A percentile compares a stretch with the other conserved stretches of the same genome.
Evolutionary conservation across 2,888 invertebrate species (phyloP).

Genomic region (Drosophila kanekoi): DNA sequence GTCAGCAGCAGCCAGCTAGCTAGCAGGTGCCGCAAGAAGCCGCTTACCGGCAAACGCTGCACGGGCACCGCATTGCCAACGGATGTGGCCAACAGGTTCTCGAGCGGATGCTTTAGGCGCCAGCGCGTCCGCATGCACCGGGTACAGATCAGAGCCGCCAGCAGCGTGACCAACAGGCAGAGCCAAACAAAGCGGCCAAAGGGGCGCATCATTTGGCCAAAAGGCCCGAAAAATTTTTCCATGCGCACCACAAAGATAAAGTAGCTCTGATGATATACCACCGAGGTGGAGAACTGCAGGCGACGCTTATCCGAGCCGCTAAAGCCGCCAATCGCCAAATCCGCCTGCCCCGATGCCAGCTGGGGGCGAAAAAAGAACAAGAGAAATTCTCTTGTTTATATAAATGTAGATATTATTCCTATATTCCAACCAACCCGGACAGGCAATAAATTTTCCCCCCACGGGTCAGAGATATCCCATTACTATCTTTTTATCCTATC

Average conservation of each 20-base stretch:
- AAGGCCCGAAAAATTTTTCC: conserved; percentile 46
- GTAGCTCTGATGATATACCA: conserved; percentile 67
- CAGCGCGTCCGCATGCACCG: conserved; percentile 38
- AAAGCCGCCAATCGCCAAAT: conserved; percentile 77
- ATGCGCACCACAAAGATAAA: conserved; percentile 70
- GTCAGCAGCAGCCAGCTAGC: conserved; percentile 73
- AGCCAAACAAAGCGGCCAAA: conserved; percentile 68
- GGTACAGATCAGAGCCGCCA: conserved; percentile 21
- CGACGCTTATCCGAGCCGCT: conserved; percentile 63
- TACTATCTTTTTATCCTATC: too few species aligned
- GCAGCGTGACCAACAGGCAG: conserved; percentile 27
- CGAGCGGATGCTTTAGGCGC: conserved; percentile 44
- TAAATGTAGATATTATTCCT: too few species aligned
- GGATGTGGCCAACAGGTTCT: conserved; percentile 56
- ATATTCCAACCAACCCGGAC: too few species aligned
- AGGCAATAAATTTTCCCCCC: too few species aligned
- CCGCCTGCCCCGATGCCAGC: conserved; percentile 57
- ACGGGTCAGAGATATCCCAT: too few species aligned
- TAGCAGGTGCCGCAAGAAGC: conserved; percentile 72
- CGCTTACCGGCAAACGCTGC: conserved; percentile 48
- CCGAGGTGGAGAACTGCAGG: conserved; percentile 60
- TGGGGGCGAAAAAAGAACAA: conserved; percentile 20
- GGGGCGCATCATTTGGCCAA: conserved; percentile 64
- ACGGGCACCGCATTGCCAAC: conserved; percentile 70
- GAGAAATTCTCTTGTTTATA: background rate